Conservation (phyloP, 53 echinoderm and acorn worm genomes). For the Paelopatides confundens region DNA sequence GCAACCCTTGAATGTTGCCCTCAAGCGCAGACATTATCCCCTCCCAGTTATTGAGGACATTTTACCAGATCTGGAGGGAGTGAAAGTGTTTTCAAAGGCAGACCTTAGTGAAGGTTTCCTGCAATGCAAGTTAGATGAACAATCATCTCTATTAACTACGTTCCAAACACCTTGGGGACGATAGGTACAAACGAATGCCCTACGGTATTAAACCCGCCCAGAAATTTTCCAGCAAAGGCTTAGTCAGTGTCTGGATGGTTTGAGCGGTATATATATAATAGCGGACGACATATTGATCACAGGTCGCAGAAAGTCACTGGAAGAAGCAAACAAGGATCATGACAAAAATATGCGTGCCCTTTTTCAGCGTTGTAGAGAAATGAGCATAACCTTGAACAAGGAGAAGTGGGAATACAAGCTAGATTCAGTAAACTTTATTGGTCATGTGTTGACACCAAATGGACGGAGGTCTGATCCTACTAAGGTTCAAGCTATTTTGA, state of each 20-base stretch:
- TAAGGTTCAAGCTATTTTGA: constrained; percentile 49
- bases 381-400: constrained; percentile 46
- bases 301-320: constrained; percentile 26
- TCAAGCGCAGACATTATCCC: constrained; percentile 56
- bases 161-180: constrained; percentile 39
- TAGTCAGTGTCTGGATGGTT: constrained; percentile 56
- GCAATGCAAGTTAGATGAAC: neutral
- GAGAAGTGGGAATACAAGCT: constrained; percentile 43
- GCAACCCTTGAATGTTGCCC: constrained; percentile 29
- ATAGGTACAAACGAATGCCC: neutral
- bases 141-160: neutral
- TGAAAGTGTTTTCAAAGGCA: constrained; percentile 50
- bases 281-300: constrained; percentile 69
- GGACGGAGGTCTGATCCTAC: constrained; percentile 43
- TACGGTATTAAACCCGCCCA: constrained; percentile 4
- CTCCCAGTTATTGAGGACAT: constrained; percentile 25
- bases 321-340: constrained; percentile 51
- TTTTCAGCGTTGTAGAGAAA: constrained; percentile 48
- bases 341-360: constrained; percentile 35
- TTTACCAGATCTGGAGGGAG: constrained; percentile 4
- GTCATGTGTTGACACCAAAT: constrained; percentile 43
- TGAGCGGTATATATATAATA: constrained; percentile 57
- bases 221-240: constrained; percentile 28
- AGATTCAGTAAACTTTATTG: constrained; percentile 54
- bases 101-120: constrained; percentile 40